These are phyloP conservation scores for Aplocera efformata DNA, from an alignment of 2,888 invertebrate species.

Conservation along the genomic window DNA sequence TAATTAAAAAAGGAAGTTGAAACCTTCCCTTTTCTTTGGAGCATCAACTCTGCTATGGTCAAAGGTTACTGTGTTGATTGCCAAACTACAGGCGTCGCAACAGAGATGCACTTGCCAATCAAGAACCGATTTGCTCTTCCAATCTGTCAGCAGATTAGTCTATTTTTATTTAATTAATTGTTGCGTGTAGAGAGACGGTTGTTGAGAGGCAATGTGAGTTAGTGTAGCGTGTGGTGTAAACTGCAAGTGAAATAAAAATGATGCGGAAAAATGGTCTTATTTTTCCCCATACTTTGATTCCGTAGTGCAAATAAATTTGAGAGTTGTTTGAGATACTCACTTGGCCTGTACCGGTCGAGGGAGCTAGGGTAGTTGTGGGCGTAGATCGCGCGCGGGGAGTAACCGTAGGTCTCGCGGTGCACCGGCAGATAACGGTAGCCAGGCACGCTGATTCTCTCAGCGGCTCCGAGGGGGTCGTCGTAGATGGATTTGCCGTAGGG, in stretches of 20 bases:
- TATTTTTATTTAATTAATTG: constrained; percentile 31
- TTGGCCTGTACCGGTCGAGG: constrained; percentile 90
- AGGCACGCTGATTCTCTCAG: constrained; percentile 91
- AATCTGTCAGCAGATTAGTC: constrained; percentile 35
- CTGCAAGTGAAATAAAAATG: constrained; percentile 16
- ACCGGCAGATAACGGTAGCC: constrained; percentile 95
- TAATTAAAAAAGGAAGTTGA: constrained; percentile 1
- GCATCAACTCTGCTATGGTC: constrained; percentile 23
- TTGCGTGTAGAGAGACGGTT: constrained; percentile 21
- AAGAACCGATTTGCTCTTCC: constrained; percentile 36
- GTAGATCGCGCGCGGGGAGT: constrained; percentile 92
- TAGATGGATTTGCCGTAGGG: constrained; percentile 92
- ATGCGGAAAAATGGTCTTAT: background rate
- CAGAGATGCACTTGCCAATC: constrained; percentile 47
- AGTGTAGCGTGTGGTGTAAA: constrained; percentile 38
- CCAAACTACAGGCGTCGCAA: constrained; percentile 39
- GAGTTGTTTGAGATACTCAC: constrained; percentile 81
- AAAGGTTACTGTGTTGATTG: constrained; percentile 36
- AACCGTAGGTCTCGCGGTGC: constrained; percentile 94
- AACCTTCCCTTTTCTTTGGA: constrained; percentile 4
- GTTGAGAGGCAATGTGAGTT: constrained; percentile 39
- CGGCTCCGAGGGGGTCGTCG: constrained; percentile 89
- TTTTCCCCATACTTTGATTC: constrained; percentile 2
- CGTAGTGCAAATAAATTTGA: constrained; percentile 9
- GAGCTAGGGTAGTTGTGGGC: constrained; percentile 90